Conservation (phyloP, 2,113 vertebrate species). For the Limnothrissa miodon region DNA sequence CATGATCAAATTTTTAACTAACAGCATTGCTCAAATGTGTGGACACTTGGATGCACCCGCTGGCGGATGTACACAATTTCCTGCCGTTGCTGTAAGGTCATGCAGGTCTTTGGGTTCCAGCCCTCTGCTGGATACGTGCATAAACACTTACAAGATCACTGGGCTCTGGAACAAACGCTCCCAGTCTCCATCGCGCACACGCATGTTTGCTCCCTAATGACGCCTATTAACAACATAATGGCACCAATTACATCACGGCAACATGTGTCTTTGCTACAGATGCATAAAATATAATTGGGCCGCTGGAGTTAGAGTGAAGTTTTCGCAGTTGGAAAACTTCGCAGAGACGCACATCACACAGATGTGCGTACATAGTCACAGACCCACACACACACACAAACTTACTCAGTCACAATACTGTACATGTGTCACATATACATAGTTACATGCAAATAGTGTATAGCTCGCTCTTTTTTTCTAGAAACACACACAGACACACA, state of each 20-base stretch:
- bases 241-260: not conserved
- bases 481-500: not conserved
- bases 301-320: not conserved
- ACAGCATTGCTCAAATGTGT: not conserved
- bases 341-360: conserved; percentile 38
- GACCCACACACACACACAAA: conserved; percentile 39
- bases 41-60: not conserved
- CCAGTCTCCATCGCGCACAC: not conserved
- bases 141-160: not conserved
- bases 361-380: conserved; percentile 38
- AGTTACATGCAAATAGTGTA: not conserved
- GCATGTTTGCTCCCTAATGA: not conserved
- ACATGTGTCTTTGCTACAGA: not conserved
- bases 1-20: no score
- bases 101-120: not conserved
- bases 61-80: not conserved
- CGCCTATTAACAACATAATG: conserved; percentile 1
- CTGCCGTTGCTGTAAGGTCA: not conserved
- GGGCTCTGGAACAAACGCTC: not conserved
- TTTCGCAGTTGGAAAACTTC: not conserved
- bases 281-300: conserved; percentile 13
- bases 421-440: not conserved
- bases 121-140: not conserved
- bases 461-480: not conserved
- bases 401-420: not conserved